These are phyloP conservation scores for Branchellion lobata DNA, from an alignment of 2,888 invertebrate species.

Conservation along the genomic window DNA sequence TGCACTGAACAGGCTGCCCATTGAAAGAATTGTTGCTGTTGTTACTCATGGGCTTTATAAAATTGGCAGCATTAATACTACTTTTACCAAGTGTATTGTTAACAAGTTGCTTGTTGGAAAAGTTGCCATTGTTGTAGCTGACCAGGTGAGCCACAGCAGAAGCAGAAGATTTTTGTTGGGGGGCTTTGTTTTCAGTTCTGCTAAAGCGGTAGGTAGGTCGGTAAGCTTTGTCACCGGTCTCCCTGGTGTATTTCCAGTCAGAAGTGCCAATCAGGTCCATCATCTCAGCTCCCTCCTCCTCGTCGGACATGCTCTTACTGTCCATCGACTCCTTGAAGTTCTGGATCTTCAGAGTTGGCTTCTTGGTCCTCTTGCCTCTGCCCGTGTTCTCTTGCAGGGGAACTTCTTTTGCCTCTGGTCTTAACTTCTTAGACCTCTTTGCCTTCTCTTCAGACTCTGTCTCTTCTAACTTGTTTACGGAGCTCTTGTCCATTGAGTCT, in stretches of 20 bases:
- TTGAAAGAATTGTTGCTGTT: background rate
- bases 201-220: conserved; percentile 8
- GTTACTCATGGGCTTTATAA: no score
- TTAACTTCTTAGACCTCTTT: conserved; percentile 1
- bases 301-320: background rate
- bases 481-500: background rate
- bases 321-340: background rate
- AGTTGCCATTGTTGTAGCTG: no score
- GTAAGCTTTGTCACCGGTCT: conserved; percentile 23
- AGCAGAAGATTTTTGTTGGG: background rate
- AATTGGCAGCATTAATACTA: no score
- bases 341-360: conserved; percentile 7
- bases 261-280: background rate
- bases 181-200: background rate
- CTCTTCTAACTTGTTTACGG: background rate
- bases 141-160: no score
- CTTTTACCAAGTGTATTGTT: no score
- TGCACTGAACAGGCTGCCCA: background rate
- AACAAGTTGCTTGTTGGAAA: no score
- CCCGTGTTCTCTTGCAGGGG: conserved; percentile 22
- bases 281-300: background rate
- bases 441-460: background rate
- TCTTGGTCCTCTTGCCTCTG: conserved; percentile 36
- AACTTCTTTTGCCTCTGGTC: background rate
- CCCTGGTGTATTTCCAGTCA: conserved; percentile 19